phyloP scores from a whole-genome alignment of 1,140 invertebrate genomes.

The Neodiprion lecontei region DNA sequence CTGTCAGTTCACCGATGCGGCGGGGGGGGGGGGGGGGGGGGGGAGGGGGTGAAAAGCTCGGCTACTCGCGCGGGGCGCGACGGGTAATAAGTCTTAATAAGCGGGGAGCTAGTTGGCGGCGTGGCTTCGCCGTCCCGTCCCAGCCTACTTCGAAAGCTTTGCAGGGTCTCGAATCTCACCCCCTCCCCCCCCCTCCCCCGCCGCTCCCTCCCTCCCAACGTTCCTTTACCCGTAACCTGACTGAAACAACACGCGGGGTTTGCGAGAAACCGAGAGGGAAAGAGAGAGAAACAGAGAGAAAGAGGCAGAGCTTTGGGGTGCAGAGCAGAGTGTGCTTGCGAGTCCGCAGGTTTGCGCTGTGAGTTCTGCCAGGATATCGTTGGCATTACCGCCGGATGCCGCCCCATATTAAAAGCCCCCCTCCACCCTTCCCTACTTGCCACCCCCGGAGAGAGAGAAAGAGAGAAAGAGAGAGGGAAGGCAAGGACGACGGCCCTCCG shows the following conservation, averaged over 20 bases:
- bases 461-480: neutral
- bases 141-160: neutral
- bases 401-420: slow-evolving; percentile 8
- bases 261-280: too few relatives aligned
- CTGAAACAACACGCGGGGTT: too few relatives aligned
- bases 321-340: too few relatives aligned
- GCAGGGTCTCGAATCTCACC: neutral
- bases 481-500: neutral
- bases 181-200: neutral
- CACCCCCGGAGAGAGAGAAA: neutral
- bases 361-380: neutral
- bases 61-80: neutral
- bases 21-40: neutral
- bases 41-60: too few relatives aligned
- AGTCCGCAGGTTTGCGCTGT: neutral
- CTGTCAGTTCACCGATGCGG: neutral
- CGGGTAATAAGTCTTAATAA: slow-evolving; percentile 28
- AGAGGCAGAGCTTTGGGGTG: too few relatives aligned
- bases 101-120: slow-evolving; percentile 15
- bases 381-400: slow-evolving; percentile 11
- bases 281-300: too few relatives aligned
- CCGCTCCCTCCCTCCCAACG: neutral
- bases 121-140: neutral
- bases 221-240: too few relatives aligned
- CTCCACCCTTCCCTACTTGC: neutral